Base-by-base conservation (phyloP, 2,888 invertebrate genomes). In the Crioceris asparagi region DNA sequence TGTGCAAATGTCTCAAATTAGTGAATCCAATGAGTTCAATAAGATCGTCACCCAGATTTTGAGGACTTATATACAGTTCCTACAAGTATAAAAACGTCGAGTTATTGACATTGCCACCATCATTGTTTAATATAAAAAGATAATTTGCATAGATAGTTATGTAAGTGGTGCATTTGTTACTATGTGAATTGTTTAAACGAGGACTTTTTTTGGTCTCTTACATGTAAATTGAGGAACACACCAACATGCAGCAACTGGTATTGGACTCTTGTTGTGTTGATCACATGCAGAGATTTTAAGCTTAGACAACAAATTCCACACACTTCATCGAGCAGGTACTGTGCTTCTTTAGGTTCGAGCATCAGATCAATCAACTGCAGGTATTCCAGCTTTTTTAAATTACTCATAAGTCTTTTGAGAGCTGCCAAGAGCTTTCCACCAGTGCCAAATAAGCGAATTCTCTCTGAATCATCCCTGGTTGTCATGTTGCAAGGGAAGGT, bases 401-500 rank as follows among this genome's bases (percentile, higher is more conserved):
- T 79, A 3, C 70, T 64, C 67, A 86, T 72, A 3, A 87, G 64
- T 41, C 76, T 67, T 57, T 79, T 81, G 1, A 82, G 58, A 1
- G 77, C 74, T 17, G 40, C 36, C 1, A 44, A 40, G 14, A 44
- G 30, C 21, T 44, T 44, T n/a, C 74, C 74, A 55, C 53, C 47
- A 1, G 87, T 88, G 18, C 87, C 87, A 56, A 82, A 83, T 1
- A 85, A 66, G 46, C 74, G 66, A 27, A 75, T 64, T 42, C 74
- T 64, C 52, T 76, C 76, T 1, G 71, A 71, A 56, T 79, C 75
- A 26, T 74, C 73, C 29, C 71, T 65, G 29, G 67, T 71, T 0
- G 76, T 72, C 75, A 80, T 77, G 48, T 79, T 78, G 57, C 83
- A 85, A 1, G 80, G 79, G 59, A 86, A 86, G 1, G 79, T 75